These are phyloP conservation scores for Smutsia temminckii DNA, from an alignment of 2,797 vertebrate species.

Conservation along the genomic window DNA sequence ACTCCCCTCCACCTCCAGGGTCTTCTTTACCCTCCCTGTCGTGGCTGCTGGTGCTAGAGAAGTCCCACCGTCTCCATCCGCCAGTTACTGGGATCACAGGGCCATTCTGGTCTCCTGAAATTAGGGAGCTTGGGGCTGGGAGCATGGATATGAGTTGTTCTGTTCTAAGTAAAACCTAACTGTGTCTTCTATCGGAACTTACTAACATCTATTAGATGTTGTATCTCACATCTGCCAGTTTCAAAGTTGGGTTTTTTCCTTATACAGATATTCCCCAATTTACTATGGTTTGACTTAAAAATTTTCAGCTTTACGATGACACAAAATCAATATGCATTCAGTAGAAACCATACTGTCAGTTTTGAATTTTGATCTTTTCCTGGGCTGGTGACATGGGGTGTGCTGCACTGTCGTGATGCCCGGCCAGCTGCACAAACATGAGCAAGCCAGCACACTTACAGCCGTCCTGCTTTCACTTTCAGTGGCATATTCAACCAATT, in stretches of 20 bases:
- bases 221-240: background rate
- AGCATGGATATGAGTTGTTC: background rate
- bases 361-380: background rate
- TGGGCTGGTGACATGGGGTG: background rate
- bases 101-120: background rate
- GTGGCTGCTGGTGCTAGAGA: background rate
- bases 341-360: background rate
- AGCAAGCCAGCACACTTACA: background rate
- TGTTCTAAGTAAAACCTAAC: background rate
- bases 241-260: background rate
- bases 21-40: background rate
- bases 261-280: background rate
- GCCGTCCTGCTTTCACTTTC: background rate
- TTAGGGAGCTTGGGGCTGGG: background rate
- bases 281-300: background rate
- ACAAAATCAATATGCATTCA: background rate
- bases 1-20: background rate
- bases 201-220: background rate
- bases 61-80: background rate
- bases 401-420: background rate
- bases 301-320: background rate
- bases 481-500: background rate
- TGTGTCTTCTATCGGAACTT: background rate
- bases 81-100: background rate
- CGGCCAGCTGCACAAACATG: no score